Percentiles rank a stretch among this genome's conserved stretches.
These are phyloP conservation scores for Sterna hirundo DNA, from an alignment of 2,113 vertebrate species.

Conservation along the genomic window DNA sequence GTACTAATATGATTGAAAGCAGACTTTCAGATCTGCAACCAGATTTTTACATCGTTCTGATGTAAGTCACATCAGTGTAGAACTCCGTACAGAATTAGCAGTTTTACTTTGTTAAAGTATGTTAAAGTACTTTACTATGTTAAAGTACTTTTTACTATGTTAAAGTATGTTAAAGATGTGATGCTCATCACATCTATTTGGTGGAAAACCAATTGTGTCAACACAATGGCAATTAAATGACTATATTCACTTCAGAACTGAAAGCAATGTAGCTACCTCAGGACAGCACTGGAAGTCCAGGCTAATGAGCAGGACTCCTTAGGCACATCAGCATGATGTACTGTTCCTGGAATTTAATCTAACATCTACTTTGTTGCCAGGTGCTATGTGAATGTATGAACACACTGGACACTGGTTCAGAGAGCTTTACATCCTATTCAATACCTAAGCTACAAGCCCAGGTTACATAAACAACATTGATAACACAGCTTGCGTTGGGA, in stretches of 20 bases:
- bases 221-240: background rate
- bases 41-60: background rate
- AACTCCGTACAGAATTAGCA: background rate
- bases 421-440: background rate
- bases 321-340: rapidly evolving
- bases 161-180: too few species aligned
- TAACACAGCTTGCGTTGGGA: background rate
- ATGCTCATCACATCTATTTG: background rate
- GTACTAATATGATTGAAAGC: background rate
- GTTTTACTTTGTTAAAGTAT: background rate
- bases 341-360: background rate
- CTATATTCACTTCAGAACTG: background rate
- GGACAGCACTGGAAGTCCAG: background rate
- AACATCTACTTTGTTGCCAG: background rate
- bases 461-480: background rate
- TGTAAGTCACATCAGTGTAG: background rate
- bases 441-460: background rate
- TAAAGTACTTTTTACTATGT: too few species aligned
- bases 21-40: background rate
- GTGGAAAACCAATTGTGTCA: background rate
- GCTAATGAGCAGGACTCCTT: background rate
- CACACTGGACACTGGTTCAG: background rate
- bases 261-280: background rate
- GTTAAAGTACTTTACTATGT: too few species aligned
- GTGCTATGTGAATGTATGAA: background rate